These are phyloP conservation scores for Thymelicus sylvestris DNA, from an alignment of 2,888 invertebrate genomes.

Conservation along the genomic window DNA sequence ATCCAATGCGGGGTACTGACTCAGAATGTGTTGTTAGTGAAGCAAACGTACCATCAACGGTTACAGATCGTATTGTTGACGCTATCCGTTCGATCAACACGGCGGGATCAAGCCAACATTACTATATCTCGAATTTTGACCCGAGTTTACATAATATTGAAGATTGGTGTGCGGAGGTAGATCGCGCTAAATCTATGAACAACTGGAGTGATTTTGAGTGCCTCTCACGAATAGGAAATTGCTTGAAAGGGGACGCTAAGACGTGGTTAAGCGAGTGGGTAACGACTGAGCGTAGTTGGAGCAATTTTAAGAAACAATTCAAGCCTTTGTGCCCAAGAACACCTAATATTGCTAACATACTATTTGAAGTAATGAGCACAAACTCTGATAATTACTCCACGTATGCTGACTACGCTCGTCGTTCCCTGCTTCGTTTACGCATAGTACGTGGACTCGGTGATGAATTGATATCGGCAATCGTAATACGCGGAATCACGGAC, in stretches of 20 bases:
- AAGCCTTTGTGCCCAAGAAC: conserved; percentile 30
- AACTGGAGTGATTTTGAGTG: conserved; percentile 39
- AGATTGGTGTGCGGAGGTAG: neutral
- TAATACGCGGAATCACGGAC: too few species aligned
- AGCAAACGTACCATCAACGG: too few species aligned
- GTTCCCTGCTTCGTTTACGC: conserved; percentile 1
- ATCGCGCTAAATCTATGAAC: neutral
- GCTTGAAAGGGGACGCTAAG: conserved; percentile 40
- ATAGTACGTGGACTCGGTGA: neutral
- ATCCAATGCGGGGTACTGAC: too few species aligned
- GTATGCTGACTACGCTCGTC: conserved; percentile 42
- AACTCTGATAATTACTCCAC: conserved; percentile 37
- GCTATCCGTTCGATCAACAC: too few species aligned
- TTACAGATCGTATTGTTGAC: too few species aligned
- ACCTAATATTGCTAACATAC: conserved; percentile 36
- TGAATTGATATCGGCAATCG: too few species aligned
- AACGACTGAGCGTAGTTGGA: conserved; percentile 38
- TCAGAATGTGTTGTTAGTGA: too few species aligned
- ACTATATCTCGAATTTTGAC: too few species aligned
- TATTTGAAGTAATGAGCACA: conserved; percentile 39
- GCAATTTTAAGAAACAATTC: conserved; percentile 41
- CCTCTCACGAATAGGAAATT: conserved; percentile 22
- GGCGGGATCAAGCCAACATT: too few species aligned
- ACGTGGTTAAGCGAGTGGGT: conserved; percentile 40
- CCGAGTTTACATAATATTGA: neutral